These are phyloP conservation scores for Pseudopleuronectes americanus DNA, from an alignment of 2,797 vertebrate species.

Conservation along the genomic window DNA sequence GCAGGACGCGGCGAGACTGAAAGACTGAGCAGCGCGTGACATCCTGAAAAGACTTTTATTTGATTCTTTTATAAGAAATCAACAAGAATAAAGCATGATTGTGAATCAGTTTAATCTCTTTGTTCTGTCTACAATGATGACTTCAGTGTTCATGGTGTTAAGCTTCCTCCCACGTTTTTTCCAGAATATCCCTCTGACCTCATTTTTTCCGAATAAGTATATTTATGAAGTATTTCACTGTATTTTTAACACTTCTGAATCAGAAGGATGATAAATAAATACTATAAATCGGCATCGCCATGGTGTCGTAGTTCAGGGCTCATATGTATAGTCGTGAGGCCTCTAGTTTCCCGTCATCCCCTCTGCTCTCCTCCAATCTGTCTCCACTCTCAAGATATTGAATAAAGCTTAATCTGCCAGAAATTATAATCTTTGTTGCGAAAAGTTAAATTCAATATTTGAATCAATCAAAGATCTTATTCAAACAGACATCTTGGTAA, in stretches of 20 bases:
- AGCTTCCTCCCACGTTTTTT: neutral
- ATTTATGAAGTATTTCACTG: neutral
- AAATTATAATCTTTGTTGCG: too few relatives aligned
- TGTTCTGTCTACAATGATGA: conserved; percentile 36
- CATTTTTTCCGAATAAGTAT: too few relatives aligned
- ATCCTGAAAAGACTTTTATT: conserved; percentile 81
- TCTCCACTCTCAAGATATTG: too few relatives aligned
- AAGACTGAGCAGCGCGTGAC: conserved; percentile 68
- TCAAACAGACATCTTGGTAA: too few relatives aligned
- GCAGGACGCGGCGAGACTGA: conserved; percentile 63
- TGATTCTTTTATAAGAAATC: conserved; percentile 84
- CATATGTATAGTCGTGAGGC: too few relatives aligned
- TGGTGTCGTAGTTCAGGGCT: too few relatives aligned
- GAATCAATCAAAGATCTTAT: neutral
- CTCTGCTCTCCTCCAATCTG: too few relatives aligned
- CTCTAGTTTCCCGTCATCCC: too few relatives aligned
- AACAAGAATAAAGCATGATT: conserved; percentile 89
- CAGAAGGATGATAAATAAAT: too few relatives aligned
- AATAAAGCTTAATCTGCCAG: too few relatives aligned
- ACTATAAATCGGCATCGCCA: too few relatives aligned
- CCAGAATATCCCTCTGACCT: neutral
- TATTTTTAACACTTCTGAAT: too few relatives aligned
- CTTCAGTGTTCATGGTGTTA: neutral
- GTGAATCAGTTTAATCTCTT: conserved; percentile 73
- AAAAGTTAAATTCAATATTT: neutral